Evolutionary conservation across 2,888 invertebrate species (phyloP).

Genomic region (Pandemis corylana): DNA sequence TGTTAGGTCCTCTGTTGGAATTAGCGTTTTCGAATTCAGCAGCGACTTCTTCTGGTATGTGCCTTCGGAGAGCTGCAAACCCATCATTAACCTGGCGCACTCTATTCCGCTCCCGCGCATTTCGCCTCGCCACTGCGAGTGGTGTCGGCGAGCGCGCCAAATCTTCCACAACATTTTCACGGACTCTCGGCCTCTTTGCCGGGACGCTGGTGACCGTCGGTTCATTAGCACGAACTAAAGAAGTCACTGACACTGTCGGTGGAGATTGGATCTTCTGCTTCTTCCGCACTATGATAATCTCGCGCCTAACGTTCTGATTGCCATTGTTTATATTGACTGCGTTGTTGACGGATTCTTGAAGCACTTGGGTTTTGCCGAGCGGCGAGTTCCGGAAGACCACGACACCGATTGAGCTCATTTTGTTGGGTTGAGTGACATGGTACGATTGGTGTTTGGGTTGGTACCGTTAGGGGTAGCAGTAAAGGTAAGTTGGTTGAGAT

Average conservation of each 20-base stretch:
- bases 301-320: conserved; percentile 71
- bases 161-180: conserved; percentile 78
- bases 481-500: conserved; percentile 62
- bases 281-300: conserved; percentile 84
- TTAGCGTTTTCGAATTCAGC: conserved; percentile 88
- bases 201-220: conserved; percentile 61
- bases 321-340: conserved; percentile 80
- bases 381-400: conserved; percentile 86
- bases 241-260: conserved; percentile 74
- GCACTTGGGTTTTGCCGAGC: conserved; percentile 86
- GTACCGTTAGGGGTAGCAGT: conserved; percentile 52
- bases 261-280: conserved; percentile 75
- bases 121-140: conserved; percentile 93
- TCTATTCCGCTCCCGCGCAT: conserved; percentile 96
- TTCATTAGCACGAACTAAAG: conserved; percentile 73
- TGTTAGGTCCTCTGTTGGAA: conserved; percentile 87
- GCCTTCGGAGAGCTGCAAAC: conserved; percentile 93
- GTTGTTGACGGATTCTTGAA: conserved; percentile 87
- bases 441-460: conserved; percentile 65
- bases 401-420: conserved; percentile 85
- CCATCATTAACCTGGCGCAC: conserved; percentile 97
- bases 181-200: conserved; percentile 68
- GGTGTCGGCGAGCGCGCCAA: conserved; percentile 87
- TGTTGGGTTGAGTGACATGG: conserved; percentile 72
- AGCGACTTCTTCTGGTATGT: conserved; percentile 93